These are phyloP conservation scores for Ptychoptera albimana DNA, from an alignment of 2,888 invertebrate genomes.

Conservation along the genomic window DNA sequence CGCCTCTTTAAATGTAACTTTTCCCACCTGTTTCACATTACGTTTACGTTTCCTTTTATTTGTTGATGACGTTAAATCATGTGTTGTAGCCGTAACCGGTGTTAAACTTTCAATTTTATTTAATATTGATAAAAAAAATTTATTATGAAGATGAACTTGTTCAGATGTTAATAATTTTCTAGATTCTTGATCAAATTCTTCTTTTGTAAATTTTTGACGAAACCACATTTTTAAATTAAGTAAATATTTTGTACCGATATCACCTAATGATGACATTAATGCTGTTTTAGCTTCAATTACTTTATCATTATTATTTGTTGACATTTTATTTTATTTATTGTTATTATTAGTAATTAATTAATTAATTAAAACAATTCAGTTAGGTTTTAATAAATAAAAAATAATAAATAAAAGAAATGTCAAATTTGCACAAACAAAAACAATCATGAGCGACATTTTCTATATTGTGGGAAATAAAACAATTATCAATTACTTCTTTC, in stretches of 20 bases:
- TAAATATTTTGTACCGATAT: constrained; percentile 56
- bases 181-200: constrained; percentile 69
- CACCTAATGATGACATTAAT: constrained; percentile 37
- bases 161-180: constrained; percentile 53
- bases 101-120: constrained; percentile 44
- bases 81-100: constrained; percentile 14
- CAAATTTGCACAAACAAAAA: too few relatives aligned
- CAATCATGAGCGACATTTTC: too few relatives aligned
- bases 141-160: constrained; percentile 69
- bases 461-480: too few relatives aligned
- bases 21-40: constrained; percentile 35
- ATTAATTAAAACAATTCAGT: too few relatives aligned
- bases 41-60: constrained; percentile 34
- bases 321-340: background rate
- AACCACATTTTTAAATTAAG: constrained; percentile 63
- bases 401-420: too few relatives aligned
- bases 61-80: constrained; percentile 11
- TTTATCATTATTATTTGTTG: constrained; percentile 18
- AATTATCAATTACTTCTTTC: too few relatives aligned
- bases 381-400: too few relatives aligned
- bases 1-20: constrained; percentile 41
- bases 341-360: too few relatives aligned
- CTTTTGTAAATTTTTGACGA: constrained; percentile 55
- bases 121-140: constrained; percentile 63
- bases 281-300: constrained; percentile 22